These are phyloP conservation scores for Gnathochromis pfefferi DNA, from an alignment of 2,113 vertebrate genomes.

Conservation along the genomic window DNA sequence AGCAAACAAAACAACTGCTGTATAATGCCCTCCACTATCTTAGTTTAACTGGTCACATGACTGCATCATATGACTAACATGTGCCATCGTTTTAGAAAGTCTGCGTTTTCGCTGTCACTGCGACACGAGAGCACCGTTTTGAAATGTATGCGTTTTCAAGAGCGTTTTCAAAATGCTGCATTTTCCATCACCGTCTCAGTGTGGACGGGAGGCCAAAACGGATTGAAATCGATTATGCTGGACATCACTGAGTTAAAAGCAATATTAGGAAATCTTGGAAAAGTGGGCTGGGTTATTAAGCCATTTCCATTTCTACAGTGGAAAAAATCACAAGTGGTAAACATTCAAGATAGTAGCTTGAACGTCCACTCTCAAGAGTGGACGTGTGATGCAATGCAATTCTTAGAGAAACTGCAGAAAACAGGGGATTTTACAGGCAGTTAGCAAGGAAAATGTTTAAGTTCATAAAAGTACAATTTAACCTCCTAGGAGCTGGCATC, in stretches of 20 bases:
- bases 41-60: background rate
- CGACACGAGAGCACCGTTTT: background rate
- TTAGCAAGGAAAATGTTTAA: background rate
- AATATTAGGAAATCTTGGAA: background rate
- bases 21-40: background rate
- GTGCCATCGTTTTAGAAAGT: background rate
- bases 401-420: background rate
- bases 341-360: background rate
- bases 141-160: background rate
- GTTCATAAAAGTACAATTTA: background rate
- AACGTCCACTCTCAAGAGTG: background rate
- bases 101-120: background rate
- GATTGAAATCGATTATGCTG: background rate
- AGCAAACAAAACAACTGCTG: too few species aligned
- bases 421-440: background rate
- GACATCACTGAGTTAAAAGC: background rate
- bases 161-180: background rate
- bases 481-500: too few species aligned
- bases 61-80: background rate
- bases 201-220: background rate
- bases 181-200: background rate
- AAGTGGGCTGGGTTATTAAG: background rate
- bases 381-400: background rate
- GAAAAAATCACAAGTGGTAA: background rate
- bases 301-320: background rate